phyloP scores from a whole-genome alignment of 2,797 vertebrate genomes.

The Platalea minor region DNA sequence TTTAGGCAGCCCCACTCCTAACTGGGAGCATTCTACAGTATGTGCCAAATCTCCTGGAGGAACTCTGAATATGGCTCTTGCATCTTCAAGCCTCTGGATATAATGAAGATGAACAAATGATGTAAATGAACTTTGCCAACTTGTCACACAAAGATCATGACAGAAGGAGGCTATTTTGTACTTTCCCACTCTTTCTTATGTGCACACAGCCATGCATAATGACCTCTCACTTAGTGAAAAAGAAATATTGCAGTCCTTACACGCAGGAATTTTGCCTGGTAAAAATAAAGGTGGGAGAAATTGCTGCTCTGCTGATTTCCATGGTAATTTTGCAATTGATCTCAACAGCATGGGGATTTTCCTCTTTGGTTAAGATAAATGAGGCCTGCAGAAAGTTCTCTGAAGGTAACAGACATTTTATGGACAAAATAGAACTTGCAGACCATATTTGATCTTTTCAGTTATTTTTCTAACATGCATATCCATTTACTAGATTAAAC shows the following conservation, averaged over 20 bases:
- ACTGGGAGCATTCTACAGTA: neutral
- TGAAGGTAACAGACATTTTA: neutral
- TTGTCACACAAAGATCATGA: neutral
- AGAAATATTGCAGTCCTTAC: neutral
- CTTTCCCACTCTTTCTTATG: neutral
- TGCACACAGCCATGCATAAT: neutral
- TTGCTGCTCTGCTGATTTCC: neutral
- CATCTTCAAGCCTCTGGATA: neutral
- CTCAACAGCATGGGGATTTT: neutral
- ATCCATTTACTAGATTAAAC: neutral
- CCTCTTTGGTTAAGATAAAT: neutral
- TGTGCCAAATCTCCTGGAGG: neutral
- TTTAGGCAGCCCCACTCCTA: neutral
- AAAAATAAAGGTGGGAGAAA: neutral
- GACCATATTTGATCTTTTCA: neutral
- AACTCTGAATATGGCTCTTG: neutral
- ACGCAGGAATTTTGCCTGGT: neutral
- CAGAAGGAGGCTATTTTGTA: neutral
- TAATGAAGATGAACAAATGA: neutral
- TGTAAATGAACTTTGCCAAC: neutral
- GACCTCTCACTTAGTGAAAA: neutral
- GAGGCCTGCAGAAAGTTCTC: neutral
- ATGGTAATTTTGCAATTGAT: neutral
- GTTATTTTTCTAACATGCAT: neutral
- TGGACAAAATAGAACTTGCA: neutral